A percentile compares a stretch with the other conserved stretches of the same genome.
phyloP scores from a whole-genome alignment of 2,888 invertebrate species.

The Oligia strigilis region DNA sequence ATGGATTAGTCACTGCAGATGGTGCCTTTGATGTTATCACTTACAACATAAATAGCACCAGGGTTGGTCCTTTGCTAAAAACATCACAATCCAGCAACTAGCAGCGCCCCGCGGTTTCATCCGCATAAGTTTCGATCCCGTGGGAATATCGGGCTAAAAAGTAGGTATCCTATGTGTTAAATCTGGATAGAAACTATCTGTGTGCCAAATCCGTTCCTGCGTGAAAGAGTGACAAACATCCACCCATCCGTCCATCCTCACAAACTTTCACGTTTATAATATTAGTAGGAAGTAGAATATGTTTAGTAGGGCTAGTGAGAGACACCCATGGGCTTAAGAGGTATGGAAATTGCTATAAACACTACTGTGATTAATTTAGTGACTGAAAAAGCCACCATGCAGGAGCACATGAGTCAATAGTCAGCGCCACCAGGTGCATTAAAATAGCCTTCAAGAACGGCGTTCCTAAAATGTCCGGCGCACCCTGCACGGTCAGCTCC shows the following conservation, averaged over 20 bases:
- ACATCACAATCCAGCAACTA: not conserved
- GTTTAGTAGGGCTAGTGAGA: not conserved
- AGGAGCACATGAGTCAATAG: not conserved
- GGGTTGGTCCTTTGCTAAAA: not conserved
- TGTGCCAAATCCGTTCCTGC: no score
- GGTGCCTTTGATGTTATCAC: not conserved
- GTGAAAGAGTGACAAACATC: no score
- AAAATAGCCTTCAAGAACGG: constrained; percentile 17
- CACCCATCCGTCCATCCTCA: no score
- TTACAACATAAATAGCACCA: not conserved
- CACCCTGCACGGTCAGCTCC: not conserved
- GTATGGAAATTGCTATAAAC: not conserved
- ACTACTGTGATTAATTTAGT: not conserved
- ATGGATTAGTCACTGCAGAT: not conserved
- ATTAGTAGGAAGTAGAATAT: no score
- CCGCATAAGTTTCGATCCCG: no score
- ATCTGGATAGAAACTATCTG: no score
- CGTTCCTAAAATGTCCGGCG: not conserved
- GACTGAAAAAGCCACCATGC: not conserved
- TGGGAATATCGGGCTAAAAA: no score
- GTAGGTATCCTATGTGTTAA: no score
- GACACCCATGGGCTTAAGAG: not conserved
- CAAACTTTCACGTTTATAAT: no score
- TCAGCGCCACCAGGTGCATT: not conserved
- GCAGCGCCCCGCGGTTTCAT: no score